Evolutionary conservation across 1,140 invertebrate genomes (phyloP).

Genomic region (Caenorhabditis latens): DNA sequence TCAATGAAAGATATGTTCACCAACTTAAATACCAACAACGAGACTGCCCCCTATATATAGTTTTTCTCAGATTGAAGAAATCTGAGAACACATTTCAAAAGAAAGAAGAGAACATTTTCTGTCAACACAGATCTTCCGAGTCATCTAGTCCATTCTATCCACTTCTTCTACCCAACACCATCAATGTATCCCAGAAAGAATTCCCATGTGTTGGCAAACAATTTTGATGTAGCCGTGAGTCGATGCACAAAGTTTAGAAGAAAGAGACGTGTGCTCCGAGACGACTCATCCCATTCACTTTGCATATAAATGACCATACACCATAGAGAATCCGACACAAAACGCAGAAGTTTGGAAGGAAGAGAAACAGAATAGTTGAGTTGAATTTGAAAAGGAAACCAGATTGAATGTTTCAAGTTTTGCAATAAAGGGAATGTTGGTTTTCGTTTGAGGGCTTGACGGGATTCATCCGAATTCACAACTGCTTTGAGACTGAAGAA

Average conservation of each 20-base stretch:
- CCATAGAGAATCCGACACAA: background rate
- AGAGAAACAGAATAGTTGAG: background rate
- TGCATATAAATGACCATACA: conserved; percentile 50
- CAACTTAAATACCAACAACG: too few relatives aligned
- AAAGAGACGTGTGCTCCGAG: conserved; percentile 36
- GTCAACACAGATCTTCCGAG: conserved; percentile 1
- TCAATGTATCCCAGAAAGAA: conserved; percentile 27
- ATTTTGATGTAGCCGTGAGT: conserved; percentile 50
- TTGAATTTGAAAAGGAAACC: background rate
- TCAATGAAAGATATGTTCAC: too few relatives aligned
- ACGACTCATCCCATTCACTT: conserved; percentile 46
- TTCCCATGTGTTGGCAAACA: conserved; percentile 55
- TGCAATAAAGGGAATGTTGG: background rate
- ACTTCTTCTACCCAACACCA: background rate
- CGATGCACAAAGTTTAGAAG: conserved; percentile 45
- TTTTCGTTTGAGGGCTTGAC: too few relatives aligned
- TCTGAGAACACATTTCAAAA: too few relatives aligned
- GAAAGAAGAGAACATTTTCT: background rate
- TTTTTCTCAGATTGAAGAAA: too few relatives aligned
- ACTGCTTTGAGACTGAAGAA: background rate
- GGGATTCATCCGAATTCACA: too few relatives aligned
- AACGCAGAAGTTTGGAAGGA: background rate
- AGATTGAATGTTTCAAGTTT: background rate
- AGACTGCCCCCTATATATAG: too few relatives aligned
- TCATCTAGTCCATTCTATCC: background rate